Evolutionary conservation across 2,797 vertebrate genomes (phyloP), one percentile per base, ranked within the genome.

Genomic region (Chelon auratus): DNA sequence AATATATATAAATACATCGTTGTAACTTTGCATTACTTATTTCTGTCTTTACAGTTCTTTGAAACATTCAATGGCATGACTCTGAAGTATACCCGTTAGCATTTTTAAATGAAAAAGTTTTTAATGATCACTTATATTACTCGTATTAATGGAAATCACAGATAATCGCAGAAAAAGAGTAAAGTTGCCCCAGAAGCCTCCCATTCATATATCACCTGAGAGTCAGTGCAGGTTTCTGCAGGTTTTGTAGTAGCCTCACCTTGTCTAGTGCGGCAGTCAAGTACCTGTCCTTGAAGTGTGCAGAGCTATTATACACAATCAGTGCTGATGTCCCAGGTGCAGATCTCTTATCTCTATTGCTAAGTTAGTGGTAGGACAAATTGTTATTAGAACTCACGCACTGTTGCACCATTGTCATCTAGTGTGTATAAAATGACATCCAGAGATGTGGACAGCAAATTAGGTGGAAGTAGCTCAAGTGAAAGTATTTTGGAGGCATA

Each of bases 401-500:
- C 47, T 57, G 20, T 71, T 57, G 33, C 18, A 12, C 42, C 68
- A 36, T 51, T 24, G 2, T 51, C 36, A 53, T 40, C 52, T n/a
- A 30, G 24, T 12, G 40, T 67, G 33, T 47, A 5, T n/a, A 1
- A 45, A 58, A 66, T 26, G 9, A 48, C 30, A 3, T 37, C 43
- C 15, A 26, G 2, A 62, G 61, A 45, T 36, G 43, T 67, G 48
- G 9, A 36, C 5, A 4, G 26, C 43, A 64, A 52, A 69, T 43
- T 20, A 62, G 33, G 67, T 43, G 48, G 1, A 73, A 62, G 64
- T 50, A 53, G 50, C 48, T 70, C 3, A 64, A 69, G 14, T 66
- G 56, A 61, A 80, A 84, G 62, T 72, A 6, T 75, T 86, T 78
- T 69, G 12, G 26, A 71, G 26, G 51, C 74, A 84, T 90, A 10